Evolutionary conservation across 2,113 vertebrate genomes (phyloP).

Genomic region (Petroica traversi): DNA sequence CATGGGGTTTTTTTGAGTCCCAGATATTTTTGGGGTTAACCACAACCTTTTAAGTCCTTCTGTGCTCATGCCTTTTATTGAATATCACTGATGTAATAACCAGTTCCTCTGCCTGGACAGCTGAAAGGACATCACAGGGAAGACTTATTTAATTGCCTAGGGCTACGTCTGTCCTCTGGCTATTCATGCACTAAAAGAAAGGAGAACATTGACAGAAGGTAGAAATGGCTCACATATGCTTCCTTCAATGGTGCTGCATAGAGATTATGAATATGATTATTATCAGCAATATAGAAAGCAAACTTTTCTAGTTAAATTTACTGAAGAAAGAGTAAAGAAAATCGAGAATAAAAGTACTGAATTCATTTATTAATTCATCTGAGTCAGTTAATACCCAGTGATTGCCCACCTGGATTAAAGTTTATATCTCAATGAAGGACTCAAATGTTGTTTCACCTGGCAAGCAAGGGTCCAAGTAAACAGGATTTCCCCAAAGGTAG

Average conservation of each 20-base stretch:
- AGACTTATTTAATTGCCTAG: neutral
- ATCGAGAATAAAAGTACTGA: neutral
- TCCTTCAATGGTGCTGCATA: neutral
- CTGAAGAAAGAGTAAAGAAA: neutral
- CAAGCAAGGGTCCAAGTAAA: constrained; percentile 6
- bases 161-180: neutral
- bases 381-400: neutral
- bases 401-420: neutral
- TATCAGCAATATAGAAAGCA: neutral
- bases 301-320: neutral
- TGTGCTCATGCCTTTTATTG: neutral
- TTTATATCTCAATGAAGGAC: neutral
- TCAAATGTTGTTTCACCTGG: constrained; percentile 21
- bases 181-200: neutral
- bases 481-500: neutral
- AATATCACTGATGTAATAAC: neutral
- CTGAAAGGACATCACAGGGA: neutral
- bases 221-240: neutral
- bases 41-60: neutral
- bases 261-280: neutral
- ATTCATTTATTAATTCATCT: neutral
- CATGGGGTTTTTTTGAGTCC: neutral
- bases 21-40: neutral
- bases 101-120: neutral
- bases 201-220: neutral